These are phyloP conservation scores for Eupleurogrammus muticus DNA, from an alignment of 2,797 vertebrate genomes.

Conservation along the genomic window DNA sequence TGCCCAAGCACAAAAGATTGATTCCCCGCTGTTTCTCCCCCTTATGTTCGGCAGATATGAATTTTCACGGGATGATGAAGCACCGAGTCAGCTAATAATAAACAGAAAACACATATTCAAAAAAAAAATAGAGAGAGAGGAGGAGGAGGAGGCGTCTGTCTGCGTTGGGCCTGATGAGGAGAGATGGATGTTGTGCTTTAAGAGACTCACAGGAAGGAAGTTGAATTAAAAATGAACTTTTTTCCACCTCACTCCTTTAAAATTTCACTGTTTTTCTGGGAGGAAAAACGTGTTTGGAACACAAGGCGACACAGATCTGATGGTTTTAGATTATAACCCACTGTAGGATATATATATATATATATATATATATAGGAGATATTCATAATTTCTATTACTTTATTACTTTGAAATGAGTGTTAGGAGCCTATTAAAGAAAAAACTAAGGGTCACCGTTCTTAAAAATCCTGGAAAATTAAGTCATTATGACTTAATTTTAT, in stretches of 20 bases:
- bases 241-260: constrained; percentile 52
- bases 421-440: neutral
- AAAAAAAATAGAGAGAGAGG: constrained; percentile 53
- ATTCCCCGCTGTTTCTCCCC: constrained; percentile 87
- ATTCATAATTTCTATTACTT: constrained; percentile 24
- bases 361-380: too few species aligned
- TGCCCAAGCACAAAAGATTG: constrained; percentile 89
- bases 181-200: constrained; percentile 74
- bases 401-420: constrained; percentile 17
- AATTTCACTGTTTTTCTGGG: constrained; percentile 54
- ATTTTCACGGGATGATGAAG: constrained; percentile 88
- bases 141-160: constrained; percentile 60
- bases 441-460: too few species aligned
- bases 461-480: too few species aligned
- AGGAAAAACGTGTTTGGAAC: neutral
- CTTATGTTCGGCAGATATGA: constrained; percentile 89
- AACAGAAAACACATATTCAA: constrained; percentile 84
- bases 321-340: too few species aligned
- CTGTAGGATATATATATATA: too few species aligned
- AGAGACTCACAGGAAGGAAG: constrained; percentile 62
- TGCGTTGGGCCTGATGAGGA: constrained; percentile 70
- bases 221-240: constrained; percentile 69
- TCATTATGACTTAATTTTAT: too few species aligned
- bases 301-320: too few species aligned
- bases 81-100: constrained; percentile 82